Evolutionary conservation across 2,113 vertebrate species (phyloP), one percentile per base, ranked within the genome.

Genomic region (Hippocampus abdominalis): DNA sequence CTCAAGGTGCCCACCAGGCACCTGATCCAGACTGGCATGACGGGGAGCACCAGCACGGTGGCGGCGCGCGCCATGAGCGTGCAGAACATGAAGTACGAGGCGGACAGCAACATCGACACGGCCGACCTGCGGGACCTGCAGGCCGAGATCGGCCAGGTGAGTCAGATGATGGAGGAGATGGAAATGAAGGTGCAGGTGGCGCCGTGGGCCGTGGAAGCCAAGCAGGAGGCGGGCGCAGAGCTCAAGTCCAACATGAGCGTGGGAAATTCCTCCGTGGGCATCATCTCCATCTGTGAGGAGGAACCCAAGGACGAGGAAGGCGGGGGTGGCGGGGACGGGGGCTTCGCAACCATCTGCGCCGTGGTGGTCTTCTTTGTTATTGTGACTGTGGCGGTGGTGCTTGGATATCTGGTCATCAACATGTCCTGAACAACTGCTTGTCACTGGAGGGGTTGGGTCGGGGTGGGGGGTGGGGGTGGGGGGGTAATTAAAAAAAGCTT

Each of bases 171-270:
- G 91, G 92, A 95, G 71, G 94, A 98, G 86, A 98, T 99, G 97
- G 97, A 99, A 85, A 95, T 94, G 96, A 98, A 98, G 83, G 96
- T 99, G 75, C 96, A 92, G 84, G 97, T 99, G 63, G 96, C 95
- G n/a, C 96, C 94, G 64, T 99, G 97, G 97, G 95, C 96, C 0
- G 96, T 98, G 44, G 96, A 97, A 82, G 94, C 97, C 40, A 96
- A 95, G 81, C 95, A 96, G 86, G 92, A 94, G 65, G 92, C 94
- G 0, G 96, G 96, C 3, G 95, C 96, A 0, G 97, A 98, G 87
- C 94, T 98, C 12, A 94, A 94, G 75, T 94, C 94, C 82, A 92
- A 92, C 46, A 83, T 91, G 86, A 95, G 94, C 3, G 87, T 92
- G 0, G 94, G 93, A 0, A 94, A 94, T 65, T 96, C 95, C 65